Evolutionary conservation across 1,140 invertebrate species (phyloP).

Genomic region (Cyclina sinensis): DNA sequence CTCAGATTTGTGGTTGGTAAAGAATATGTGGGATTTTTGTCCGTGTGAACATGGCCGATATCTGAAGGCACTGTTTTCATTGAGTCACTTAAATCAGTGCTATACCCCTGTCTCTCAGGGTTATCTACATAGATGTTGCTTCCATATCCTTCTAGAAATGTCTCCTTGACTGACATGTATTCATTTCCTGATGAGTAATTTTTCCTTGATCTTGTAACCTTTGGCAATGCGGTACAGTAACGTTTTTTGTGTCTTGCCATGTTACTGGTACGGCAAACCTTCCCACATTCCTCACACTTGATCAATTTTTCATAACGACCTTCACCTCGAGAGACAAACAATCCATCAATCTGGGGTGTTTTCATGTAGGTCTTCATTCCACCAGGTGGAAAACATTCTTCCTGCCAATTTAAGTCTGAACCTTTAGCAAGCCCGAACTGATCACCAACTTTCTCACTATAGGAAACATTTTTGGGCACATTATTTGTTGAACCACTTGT

Average conservation of each 20-base stretch:
- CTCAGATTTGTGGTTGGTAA: too few relatives aligned
- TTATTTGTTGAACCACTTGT: not conserved
- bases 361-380: conserved; percentile 4
- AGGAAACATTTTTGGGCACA: not conserved
- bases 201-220: not conserved
- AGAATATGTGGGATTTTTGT: too few relatives aligned
- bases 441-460: not conserved
- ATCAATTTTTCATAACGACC: conserved; percentile 61
- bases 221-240: conserved; percentile 9
- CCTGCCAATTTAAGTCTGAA: not conserved
- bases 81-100: too few relatives aligned
- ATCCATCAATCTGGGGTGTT: conserved; percentile 19
- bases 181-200: not conserved
- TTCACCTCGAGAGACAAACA: conserved; percentile 47
- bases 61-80: too few relatives aligned
- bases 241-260: conserved; percentile 53
- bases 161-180: not conserved
- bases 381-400: not conserved
- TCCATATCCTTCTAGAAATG: not conserved
- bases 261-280: conserved; percentile 64
- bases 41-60: too few relatives aligned
- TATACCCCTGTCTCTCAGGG: not conserved
- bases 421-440: not conserved
- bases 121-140: not conserved
- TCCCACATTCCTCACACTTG: conserved; percentile 43